A percentile compares a stretch with the other conserved stretches of the same genome.
These are phyloP conservation scores for Ceriagrion tenellum DNA, from an alignment of 2,888 invertebrate genomes.

Conservation along the genomic window DNA sequence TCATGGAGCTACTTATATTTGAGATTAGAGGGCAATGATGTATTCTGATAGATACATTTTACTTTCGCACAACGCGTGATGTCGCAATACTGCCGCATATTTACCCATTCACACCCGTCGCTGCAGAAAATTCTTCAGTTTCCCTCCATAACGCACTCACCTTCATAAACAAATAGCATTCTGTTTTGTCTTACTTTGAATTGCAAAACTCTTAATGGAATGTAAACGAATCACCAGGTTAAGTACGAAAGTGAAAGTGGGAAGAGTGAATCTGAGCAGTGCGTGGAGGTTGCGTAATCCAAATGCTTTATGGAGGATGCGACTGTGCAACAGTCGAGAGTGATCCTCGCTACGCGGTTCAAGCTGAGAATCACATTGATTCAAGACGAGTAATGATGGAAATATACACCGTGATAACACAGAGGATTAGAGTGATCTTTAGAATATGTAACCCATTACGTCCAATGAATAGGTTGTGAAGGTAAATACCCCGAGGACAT, in stretches of 20 bases:
- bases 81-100: neutral
- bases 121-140: neutral
- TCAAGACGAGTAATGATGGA: no score
- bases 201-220: neutral
- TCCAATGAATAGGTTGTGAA: no score
- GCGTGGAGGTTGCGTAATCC: neutral
- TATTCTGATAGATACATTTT: no score
- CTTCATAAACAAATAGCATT: neutral
- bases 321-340: neutral
- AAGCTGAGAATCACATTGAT: no score
- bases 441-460: no score
- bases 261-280: neutral
- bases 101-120: neutral
- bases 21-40: no score
- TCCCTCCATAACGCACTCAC: neutral
- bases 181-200: neutral
- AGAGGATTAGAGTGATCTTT: no score
- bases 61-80: neutral
- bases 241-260: neutral
- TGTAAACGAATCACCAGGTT: neutral
- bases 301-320: neutral
- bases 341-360: no score
- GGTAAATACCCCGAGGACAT: no score
- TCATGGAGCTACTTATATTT: no score
- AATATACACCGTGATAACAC: no score